These are phyloP conservation scores for Drosophila hydei DNA, from an alignment of 1,140 invertebrate species.

Conservation along the genomic window DNA sequence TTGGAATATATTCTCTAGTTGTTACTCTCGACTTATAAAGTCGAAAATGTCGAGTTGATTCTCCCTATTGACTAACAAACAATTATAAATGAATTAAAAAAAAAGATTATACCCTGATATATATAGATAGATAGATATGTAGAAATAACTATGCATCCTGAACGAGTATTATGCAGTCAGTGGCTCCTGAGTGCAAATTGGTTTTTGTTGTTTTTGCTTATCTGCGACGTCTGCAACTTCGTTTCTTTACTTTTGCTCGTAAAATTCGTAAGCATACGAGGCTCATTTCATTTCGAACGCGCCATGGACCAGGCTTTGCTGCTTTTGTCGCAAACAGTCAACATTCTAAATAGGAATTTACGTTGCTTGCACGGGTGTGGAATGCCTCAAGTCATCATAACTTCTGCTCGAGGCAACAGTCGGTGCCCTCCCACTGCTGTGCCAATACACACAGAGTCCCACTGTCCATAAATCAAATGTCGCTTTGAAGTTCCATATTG, in stretches of 20 bases:
- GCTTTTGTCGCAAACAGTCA: conserved; percentile 46
- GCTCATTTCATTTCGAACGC: conserved; percentile 45
- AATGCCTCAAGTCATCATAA: conserved; percentile 65
- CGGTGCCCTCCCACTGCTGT: conserved; percentile 1
- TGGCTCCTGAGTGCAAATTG: background rate
- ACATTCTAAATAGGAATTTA: conserved; percentile 67
- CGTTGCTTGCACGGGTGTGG: conserved; percentile 47
- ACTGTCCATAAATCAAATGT: conserved; percentile 77
- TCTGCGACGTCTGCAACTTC: conserved; percentile 28
- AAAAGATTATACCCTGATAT: no score
- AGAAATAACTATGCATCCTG: no score
- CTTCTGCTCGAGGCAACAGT: conserved; percentile 60
- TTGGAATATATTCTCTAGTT: no score
- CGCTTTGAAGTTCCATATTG: conserved; percentile 66
- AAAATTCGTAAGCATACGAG: conserved; percentile 63
- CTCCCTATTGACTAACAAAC: no score
- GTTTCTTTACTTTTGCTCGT: conserved; percentile 29
- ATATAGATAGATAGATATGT: no score
- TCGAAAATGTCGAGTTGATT: no score
- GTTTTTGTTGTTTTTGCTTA: conserved; percentile 49
- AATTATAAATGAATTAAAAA: no score
- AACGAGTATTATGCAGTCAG: no score
- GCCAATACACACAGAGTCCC: conserved; percentile 29
- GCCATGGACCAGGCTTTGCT: conserved; percentile 12
- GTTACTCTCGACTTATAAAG: no score